phyloP scores from a whole-genome alignment of 2,888 invertebrate genomes.

The Apantesis nais region DNA sequence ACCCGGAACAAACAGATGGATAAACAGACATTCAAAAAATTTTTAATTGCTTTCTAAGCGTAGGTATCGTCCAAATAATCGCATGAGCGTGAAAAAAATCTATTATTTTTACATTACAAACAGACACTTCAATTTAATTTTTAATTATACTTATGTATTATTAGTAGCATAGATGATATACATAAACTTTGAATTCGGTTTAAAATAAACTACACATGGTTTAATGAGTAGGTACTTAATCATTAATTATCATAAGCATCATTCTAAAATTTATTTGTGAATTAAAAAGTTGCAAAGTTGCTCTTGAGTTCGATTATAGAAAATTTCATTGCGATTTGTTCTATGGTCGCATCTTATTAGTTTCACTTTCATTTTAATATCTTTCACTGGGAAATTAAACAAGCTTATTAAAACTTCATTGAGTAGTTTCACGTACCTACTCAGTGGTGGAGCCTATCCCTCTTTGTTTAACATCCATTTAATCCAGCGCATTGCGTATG shows the following conservation, averaged over 20 bases:
- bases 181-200: background rate
- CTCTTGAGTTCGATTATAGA: slow-evolving; percentile 38
- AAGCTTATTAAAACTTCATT: slow-evolving; percentile 49
- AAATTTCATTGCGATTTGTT: slow-evolving; percentile 56
- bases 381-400: slow-evolving; percentile 45
- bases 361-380: slow-evolving; percentile 80
- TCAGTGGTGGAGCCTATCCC: background rate
- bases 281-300: background rate
- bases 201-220: background rate
- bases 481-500: background rate
- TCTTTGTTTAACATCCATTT: background rate
- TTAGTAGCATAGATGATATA: no score
- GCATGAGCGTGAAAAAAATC: no score
- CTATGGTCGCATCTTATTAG: slow-evolving; percentile 67
- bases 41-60: no score
- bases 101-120: no score
- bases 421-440: slow-evolving; percentile 41
- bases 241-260: background rate
- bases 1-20: no score
- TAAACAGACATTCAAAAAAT: no score
- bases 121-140: no score
- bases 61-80: no score
- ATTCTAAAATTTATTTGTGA: background rate
- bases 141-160: no score
- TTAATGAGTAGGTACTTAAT: background rate